These are phyloP conservation scores for Pygocentrus nattereri DNA, from an alignment of 2,797 vertebrate genomes.

Conservation along the genomic window DNA sequence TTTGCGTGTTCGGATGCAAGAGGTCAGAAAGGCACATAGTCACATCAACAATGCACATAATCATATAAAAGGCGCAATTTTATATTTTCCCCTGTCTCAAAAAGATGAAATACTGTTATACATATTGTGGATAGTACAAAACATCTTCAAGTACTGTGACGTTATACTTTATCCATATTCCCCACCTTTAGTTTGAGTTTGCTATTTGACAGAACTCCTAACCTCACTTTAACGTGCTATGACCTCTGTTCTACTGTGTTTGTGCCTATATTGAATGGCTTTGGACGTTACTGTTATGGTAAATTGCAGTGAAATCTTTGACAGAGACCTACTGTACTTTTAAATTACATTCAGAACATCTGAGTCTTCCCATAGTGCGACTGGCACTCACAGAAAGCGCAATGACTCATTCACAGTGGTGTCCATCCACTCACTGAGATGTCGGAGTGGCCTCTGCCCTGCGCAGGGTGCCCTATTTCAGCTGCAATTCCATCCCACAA, in stretches of 20 bases:
- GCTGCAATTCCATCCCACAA: background rate
- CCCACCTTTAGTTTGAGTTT: too few relatives aligned
- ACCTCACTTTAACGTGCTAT: too few relatives aligned
- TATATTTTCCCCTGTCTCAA: background rate
- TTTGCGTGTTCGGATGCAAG: background rate
- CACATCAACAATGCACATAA: background rate
- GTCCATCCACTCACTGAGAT: conserved; percentile 1
- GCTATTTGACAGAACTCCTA: too few relatives aligned
- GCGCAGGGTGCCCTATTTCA: background rate
- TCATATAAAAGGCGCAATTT: background rate
- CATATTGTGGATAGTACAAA: too few relatives aligned
- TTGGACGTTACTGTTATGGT: background rate
- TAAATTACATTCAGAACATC: background rate
- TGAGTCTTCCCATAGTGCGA: background rate
- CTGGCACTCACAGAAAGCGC: conserved; percentile 7
- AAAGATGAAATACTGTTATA: too few relatives aligned
- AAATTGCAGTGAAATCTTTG: conserved; percentile 5
- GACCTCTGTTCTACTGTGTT: background rate
- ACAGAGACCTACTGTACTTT: conserved; percentile 14
- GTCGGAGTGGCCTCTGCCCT: background rate
- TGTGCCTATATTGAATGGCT: background rate
- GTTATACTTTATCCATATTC: too few relatives aligned
- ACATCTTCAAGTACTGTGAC: too few relatives aligned
- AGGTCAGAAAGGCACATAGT: background rate
- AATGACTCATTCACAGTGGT: background rate